phyloP scores from a whole-genome alignment of 2,113 vertebrate genomes.

The Sprattus sprattus region DNA sequence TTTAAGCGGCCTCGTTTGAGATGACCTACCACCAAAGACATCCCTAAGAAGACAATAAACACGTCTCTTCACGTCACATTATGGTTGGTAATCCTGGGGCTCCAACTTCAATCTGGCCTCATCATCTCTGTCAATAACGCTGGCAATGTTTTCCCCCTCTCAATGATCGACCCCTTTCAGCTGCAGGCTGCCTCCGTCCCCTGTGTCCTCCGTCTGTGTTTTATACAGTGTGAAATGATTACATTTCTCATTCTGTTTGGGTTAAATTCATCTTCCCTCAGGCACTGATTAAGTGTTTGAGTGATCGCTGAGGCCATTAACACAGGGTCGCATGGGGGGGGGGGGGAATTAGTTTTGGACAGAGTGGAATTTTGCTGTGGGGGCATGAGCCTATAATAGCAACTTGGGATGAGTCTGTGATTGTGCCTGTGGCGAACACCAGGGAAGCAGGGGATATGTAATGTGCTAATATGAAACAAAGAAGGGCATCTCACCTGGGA shows the following conservation, averaged over 20 bases:
- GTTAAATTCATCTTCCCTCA: slow-evolving; percentile 13
- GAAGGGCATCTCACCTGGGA: background rate
- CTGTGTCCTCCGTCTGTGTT: slow-evolving; percentile 14
- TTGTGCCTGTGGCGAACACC: background rate
- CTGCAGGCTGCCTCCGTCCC: slow-evolving; percentile 17
- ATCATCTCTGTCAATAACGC: slow-evolving; percentile 38
- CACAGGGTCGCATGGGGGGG: slow-evolving; percentile 23
- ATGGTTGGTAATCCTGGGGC: slow-evolving; percentile 21
- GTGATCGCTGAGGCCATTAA: slow-evolving; percentile 25
- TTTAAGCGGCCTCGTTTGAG: background rate
- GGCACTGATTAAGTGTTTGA: slow-evolving; percentile 41
- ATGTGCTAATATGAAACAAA: background rate
- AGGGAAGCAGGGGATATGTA: background rate
- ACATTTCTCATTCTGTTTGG: slow-evolving; percentile 26
- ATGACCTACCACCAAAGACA: background rate
- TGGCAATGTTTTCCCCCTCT: slow-evolving; percentile 32
- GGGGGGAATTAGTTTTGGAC: background rate
- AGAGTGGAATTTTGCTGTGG: slow-evolving; percentile 1
- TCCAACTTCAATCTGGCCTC: slow-evolving; percentile 33
- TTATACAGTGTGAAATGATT: slow-evolving; percentile 42
- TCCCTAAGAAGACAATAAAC: slow-evolving; percentile 15
- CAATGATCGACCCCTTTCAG: slow-evolving; percentile 21
- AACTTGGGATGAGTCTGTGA: background rate
- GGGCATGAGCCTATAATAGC: slow-evolving; percentile 17
- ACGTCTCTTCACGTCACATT: background rate